Evolutionary conservation across 1,140 invertebrate species (phyloP).

Genomic region (Onthophagus taurus): DNA sequence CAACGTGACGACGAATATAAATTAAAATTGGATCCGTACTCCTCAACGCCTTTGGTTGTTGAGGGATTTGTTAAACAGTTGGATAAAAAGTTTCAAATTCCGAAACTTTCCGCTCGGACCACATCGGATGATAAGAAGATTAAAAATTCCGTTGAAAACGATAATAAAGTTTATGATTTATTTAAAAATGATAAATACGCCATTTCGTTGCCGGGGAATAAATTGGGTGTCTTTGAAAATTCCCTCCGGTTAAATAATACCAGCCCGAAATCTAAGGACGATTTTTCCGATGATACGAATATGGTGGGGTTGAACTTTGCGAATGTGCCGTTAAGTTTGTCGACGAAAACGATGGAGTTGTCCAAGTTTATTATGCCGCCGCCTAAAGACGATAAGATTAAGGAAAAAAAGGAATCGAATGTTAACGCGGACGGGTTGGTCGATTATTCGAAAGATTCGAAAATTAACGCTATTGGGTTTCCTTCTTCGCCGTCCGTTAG

Average conservation of each 20-base stretch:
- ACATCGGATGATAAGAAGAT: constrained; percentile 34
- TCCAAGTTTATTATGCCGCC: constrained; percentile 31
- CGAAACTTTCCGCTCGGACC: constrained; percentile 60
- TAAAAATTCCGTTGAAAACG: constrained; percentile 14
- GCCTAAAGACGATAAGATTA: constrained; percentile 25
- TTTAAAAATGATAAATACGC: too few species aligned
- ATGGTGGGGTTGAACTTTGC: too few species aligned
- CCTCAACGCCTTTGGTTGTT: constrained; percentile 45
- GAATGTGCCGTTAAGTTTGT: constrained; percentile 20
- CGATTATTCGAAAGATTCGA: constrained; percentile 26
- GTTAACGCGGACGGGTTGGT: constrained; percentile 23
- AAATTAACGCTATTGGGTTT: constrained; percentile 25
- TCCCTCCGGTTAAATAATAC: too few species aligned
- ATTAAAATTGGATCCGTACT: constrained; percentile 46
- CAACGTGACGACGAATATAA: constrained; percentile 47
- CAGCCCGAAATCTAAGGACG: too few species aligned
- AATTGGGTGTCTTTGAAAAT: too few species aligned
- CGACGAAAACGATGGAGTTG: constrained; percentile 21
- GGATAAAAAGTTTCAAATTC: constrained; percentile 79
- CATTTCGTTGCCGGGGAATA: too few species aligned
- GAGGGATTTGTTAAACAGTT: constrained; percentile 67
- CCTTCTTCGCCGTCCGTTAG: constrained; percentile 60
- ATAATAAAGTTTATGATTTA: too few species aligned
- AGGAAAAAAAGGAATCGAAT: constrained; percentile 19
- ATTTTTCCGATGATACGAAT: neutral